Evolutionary conservation across 2,888 invertebrate genomes (phyloP).

Genomic region (Abscondita cerata): DNA sequence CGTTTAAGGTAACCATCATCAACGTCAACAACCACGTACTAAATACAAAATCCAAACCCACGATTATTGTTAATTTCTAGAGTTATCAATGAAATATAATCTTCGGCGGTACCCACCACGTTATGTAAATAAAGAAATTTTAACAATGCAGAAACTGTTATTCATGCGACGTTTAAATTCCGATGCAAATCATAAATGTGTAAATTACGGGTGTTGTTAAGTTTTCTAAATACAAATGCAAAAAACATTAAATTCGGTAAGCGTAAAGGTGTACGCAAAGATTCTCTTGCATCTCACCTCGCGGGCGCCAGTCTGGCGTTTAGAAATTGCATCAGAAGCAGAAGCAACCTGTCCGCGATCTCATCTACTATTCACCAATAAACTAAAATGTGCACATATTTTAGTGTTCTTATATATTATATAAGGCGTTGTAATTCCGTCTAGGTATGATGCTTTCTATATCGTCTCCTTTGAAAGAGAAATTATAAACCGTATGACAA

Average conservation of each 20-base stretch:
- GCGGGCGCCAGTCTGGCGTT: conserved; percentile 55
- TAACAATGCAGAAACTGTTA: neutral
- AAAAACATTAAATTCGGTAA: conserved; percentile 21
- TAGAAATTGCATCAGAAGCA: conserved; percentile 52
- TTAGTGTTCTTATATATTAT: no score
- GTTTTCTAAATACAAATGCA: neutral
- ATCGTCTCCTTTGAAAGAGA: no score
- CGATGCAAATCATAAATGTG: no score
- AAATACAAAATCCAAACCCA: conserved; percentile 18
- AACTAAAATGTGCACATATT: conserved; percentile 18
- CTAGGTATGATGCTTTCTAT: no score
- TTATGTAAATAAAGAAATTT: neutral
- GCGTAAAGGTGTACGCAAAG: conserved; percentile 29
- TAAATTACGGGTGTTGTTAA: no score
- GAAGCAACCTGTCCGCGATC: conserved; percentile 51
- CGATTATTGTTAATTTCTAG: conserved; percentile 15
- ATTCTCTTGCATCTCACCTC: conserved; percentile 48
- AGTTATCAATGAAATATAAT: conserved; percentile 18
- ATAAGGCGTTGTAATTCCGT: no score
- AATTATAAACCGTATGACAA: no score
- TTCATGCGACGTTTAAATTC: no score
- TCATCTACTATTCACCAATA: conserved; percentile 50
- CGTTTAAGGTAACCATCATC: conserved; percentile 28
- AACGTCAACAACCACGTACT: conserved; percentile 16
- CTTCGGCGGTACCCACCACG: conserved; percentile 10